Percentiles rank a stretch among this genome's conserved stretches.
Conservation (phyloP, 2,113 vertebrate species). For the Cygnus buccinator region DNA sequence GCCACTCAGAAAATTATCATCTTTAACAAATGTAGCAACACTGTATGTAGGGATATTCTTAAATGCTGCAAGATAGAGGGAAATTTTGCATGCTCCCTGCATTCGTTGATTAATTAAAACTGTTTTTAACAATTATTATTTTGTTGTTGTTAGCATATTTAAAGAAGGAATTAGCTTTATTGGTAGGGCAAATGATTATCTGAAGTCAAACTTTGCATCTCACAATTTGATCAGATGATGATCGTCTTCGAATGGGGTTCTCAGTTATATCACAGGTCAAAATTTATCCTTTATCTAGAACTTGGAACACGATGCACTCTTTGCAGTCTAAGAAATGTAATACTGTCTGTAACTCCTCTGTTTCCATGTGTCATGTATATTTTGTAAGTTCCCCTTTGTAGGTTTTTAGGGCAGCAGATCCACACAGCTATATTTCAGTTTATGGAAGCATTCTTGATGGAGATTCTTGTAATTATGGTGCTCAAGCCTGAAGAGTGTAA, state of each 20-base stretch:
- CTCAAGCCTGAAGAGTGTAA: background rate
- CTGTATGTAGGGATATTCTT: rapidly evolving
- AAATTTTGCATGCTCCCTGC: background rate
- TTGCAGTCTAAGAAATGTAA: background rate
- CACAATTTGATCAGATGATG: background rate
- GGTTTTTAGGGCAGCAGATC: background rate
- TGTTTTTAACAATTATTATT: background rate
- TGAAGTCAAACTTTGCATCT: background rate
- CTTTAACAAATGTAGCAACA: background rate
- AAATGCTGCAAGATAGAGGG: background rate
- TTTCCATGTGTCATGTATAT: background rate
- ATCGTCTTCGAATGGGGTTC: background rate
- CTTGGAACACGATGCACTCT: background rate
- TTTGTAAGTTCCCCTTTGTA: background rate
- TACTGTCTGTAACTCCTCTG: background rate
- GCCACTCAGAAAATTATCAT: background rate
- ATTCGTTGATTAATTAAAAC: background rate
- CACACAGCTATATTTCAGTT: background rate
- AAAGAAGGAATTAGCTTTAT: background rate
- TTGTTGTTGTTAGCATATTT: background rate
- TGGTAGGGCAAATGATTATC: background rate
- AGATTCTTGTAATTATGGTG: background rate
- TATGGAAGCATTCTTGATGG: background rate
- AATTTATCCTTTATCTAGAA: background rate
- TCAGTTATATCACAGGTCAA: background rate